Base-by-base conservation (phyloP, 2,888 invertebrate genomes). In the Zele albiditarsus region DNA sequence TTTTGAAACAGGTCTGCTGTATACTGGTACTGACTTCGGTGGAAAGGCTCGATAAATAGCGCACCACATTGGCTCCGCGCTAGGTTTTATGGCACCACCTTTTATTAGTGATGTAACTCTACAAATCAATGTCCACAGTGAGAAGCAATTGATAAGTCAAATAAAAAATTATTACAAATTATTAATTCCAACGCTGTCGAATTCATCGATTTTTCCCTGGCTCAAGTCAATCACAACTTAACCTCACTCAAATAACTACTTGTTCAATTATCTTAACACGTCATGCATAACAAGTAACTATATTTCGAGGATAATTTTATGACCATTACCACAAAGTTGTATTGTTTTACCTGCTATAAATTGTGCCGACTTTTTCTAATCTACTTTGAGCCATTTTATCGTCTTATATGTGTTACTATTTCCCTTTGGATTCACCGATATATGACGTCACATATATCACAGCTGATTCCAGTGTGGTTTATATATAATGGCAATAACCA, bases 21-120 rank as follows among this genome's bases (percentile, higher is more conserved):
- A 96, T 77, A 91, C 91, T 6, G 98, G 98, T 84, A 96, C 96
- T 62, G 93, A 90, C 80, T 93, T 93, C 1, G 99, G 98, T 8
- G 98, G 98, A 90, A 97, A 97, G 0, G 95, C 93, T 89, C 93
- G 93, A 87, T 98, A 98, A 27, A 99, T 90, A 86, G 97, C 95
- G 87, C 95, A 97, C 99, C 99, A 99, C 12, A 98, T 77, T 0
- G 99, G 99, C 79, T 95, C 92, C 83, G 98, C 97, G 81, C 95
- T 94, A 74, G 93, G 91, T 85, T 93, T 94, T 88, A 98, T 90
- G 3, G 95, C 97, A 66, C 95, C 95, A 27, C 95, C 92, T 76
- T 93, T 92, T 16, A 98, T 87, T 46, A 99, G 90, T 5, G 97
- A 96, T 81, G 93, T 92, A 2, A 94, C 91, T 87, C 97, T 96